Base-by-base conservation (phyloP, 1,140 invertebrate genomes). In the Vollenhovia emeryi region DNA sequence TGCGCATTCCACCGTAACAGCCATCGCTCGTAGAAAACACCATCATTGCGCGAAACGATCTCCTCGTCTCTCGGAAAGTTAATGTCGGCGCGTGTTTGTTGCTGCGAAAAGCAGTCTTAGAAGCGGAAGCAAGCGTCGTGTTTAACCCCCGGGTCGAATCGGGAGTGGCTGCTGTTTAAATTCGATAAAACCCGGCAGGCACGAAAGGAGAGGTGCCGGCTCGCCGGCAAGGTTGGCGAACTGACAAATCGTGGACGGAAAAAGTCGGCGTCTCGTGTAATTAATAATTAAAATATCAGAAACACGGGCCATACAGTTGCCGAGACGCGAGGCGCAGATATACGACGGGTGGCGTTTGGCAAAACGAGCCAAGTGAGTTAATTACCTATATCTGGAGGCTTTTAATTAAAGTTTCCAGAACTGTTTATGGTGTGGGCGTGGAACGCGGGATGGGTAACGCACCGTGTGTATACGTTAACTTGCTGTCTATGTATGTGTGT, bases 331-430 rank as follows among this genome's bases (percentile, higher is more conserved):
- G 48, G 18, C 9, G 40, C 27, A 43, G 36, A 27, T 50, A 27
- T 13, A 59, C 11, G 24, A 30, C 27, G 24, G 21, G 8, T 33
- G 33, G 33, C 24, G 69, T 24, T 64, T 36, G 45, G 48, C 57
- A 60, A 82, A 50, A 57, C 52, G 43, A 68, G 24, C 40, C 79
- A 50, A 79, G 45, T 90, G 80, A 91, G 84, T 91, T 91, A 87
- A 91, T 90, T 87, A 89, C 71, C 82, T 88, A 84, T 90, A 91
- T 84, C 89, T 79, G 55, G 45, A 48, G 60, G 71, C 73, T 85
- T 90, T 90, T 90, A 90, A 91, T 91, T 91, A 91, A 91, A 91
- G 88, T 90, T 90, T 80, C 66, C 18, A 48, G 52, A 83, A 80
- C 86, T 90, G 84, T 90, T 91, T 90, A 85, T 85, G 68, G 83